These are phyloP conservation scores for Seriola dumerili DNA, from an alignment of 2,113 vertebrate genomes.

Conservation along the genomic window DNA sequence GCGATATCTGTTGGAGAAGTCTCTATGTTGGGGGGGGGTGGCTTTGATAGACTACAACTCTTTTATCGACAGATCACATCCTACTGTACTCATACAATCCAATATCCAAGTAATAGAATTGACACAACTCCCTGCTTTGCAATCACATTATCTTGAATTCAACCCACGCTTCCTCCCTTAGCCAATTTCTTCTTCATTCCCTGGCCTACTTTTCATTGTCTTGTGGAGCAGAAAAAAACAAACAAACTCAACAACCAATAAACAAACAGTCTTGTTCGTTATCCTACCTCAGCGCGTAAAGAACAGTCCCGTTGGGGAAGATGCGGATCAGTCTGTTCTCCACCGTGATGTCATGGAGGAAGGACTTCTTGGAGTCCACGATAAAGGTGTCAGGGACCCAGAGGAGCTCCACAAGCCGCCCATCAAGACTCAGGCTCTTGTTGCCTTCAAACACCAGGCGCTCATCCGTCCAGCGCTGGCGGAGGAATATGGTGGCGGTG, in stretches of 20 bases:
- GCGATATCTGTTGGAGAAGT: constrained; percentile 25
- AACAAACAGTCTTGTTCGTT: neutral
- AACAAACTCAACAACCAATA: constrained; percentile 21
- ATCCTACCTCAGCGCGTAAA: constrained; percentile 90
- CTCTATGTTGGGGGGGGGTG: neutral
- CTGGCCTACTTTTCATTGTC: constrained; percentile 46
- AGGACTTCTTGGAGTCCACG: constrained; percentile 94
- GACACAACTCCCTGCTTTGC: constrained; percentile 38
- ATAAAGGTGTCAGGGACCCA: constrained; percentile 95
- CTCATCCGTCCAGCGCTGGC: constrained; percentile 93
- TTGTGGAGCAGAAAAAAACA: constrained; percentile 21
- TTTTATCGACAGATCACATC: constrained; percentile 37
- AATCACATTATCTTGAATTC: constrained; percentile 53
- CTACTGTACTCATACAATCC: constrained; percentile 28
- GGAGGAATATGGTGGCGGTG: constrained; percentile 93
- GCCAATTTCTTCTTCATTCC: constrained; percentile 36
- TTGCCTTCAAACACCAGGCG: constrained; percentile 91
- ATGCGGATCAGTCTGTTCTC: constrained; percentile 94
- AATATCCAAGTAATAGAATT: constrained; percentile 45
- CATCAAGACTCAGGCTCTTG: constrained; percentile 92
- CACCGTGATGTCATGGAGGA: constrained; percentile 94
- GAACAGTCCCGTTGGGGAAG: constrained; percentile 93
- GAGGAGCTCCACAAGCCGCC: constrained; percentile 91
- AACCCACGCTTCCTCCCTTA: constrained; percentile 36
- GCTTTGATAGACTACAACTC: constrained; percentile 21